phyloP scores from a whole-genome alignment of 37 sponge, comb jelly and placozoan genomes.

The Mnemiopsis leidyi region DNA sequence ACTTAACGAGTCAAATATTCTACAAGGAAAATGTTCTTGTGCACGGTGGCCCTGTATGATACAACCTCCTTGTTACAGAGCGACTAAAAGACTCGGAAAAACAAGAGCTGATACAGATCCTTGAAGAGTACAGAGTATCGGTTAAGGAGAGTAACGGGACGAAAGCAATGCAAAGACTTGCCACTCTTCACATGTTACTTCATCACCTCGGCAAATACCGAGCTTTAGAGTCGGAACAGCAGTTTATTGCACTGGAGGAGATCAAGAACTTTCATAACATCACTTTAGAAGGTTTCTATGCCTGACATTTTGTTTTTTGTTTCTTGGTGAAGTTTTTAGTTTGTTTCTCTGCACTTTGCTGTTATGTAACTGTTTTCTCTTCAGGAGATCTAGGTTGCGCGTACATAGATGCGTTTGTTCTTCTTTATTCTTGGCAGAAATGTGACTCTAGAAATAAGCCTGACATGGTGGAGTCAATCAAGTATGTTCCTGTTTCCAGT shows the following conservation, averaged over 20 bases:
- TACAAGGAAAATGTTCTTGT: no score
- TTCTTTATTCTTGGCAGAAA: background rate
- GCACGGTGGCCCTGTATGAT: background rate
- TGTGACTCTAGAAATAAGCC: slow-evolving; percentile 11
- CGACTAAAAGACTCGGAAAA: background rate
- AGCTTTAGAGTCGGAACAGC: background rate
- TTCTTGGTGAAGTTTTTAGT: background rate
- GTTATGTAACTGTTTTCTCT: background rate
- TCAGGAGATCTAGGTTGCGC: slow-evolving; percentile 13
- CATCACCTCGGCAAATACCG: background rate
- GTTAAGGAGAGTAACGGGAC: slow-evolving; percentile 40
- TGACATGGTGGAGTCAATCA: background rate
- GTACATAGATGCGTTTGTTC: slow-evolving; percentile 10
- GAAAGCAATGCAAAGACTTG: slow-evolving; percentile 23
- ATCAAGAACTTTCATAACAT: slow-evolving; percentile 36
- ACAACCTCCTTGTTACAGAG: no score
- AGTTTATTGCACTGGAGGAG: background rate
- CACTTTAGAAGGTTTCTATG: slow-evolving; percentile 5
- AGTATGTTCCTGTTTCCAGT: background rate
- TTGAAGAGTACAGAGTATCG: slow-evolving; percentile 38
- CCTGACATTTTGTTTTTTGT: background rate
- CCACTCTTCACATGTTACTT: slow-evolving; percentile 38
- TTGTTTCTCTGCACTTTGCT: background rate
- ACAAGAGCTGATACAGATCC: background rate
- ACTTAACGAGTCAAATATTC: no score